Evolutionary conservation across 2,888 invertebrate species (phyloP).

Genomic region (Bimastos eiseni): DNA sequence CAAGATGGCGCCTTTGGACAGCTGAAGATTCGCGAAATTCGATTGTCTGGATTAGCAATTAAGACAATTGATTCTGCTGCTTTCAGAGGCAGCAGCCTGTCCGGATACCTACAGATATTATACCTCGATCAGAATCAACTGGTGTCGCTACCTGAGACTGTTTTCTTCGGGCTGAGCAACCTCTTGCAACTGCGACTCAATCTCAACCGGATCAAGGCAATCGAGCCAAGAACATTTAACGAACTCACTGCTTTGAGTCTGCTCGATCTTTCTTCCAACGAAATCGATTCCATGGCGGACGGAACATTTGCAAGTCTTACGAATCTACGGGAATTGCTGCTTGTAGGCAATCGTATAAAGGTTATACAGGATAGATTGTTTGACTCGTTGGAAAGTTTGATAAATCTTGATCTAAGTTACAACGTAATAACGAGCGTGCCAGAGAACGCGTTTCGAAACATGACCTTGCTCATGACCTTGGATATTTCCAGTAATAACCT

Average conservation of each 20-base stretch:
- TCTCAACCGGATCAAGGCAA: background rate
- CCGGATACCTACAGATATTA: background rate
- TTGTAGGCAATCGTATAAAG: background rate
- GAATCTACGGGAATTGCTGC: background rate
- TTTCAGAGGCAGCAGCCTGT: background rate
- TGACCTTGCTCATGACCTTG: background rate
- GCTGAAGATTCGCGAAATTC: background rate
- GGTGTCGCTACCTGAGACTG: background rate
- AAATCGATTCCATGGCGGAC: background rate
- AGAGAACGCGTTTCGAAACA: background rate
- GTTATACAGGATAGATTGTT: background rate
- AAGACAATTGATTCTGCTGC: background rate
- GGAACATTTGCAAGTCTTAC: background rate
- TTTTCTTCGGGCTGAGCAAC: background rate
- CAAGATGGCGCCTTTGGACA: background rate
- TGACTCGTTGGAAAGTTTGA: background rate
- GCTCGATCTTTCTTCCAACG: background rate
- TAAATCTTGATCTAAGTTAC: background rate
- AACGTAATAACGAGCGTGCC: background rate
- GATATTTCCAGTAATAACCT: slow-evolving; percentile 7
- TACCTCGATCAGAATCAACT: slow-evolving; percentile 4
- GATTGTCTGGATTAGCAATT: background rate
- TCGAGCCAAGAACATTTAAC: background rate
- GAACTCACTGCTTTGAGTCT: background rate
- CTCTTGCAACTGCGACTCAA: background rate